Evolutionary conservation across 2,888 invertebrate genomes (phyloP).

Genomic region (Cacoxenus indagator): DNA sequence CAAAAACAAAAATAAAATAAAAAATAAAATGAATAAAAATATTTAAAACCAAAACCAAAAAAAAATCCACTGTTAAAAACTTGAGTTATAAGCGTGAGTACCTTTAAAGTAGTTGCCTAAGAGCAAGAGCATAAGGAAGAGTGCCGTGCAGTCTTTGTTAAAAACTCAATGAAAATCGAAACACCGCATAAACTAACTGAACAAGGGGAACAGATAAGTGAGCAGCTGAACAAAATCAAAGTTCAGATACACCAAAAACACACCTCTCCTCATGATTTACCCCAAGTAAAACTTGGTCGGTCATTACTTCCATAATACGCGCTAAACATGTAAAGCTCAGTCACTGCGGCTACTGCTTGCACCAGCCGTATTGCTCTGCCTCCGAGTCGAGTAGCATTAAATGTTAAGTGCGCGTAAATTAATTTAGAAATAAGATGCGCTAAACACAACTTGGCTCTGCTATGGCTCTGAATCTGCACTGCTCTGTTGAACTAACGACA

Average conservation of each 20-base stretch:
- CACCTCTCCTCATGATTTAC: too few species aligned
- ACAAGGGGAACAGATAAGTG: neutral
- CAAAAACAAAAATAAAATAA: neutral
- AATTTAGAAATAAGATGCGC: constrained; percentile 40
- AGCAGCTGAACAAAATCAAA: neutral
- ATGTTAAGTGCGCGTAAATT: constrained; percentile 56
- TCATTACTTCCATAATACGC: neutral
- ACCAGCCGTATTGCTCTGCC: too few species aligned
- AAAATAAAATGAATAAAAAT: too few species aligned
- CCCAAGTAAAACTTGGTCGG: neutral
- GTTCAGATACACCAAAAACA: neutral
- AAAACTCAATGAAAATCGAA: neutral
- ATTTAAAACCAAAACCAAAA: too few species aligned
- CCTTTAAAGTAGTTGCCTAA: neutral
- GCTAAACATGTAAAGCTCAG: neutral
- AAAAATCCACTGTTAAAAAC: too few species aligned
- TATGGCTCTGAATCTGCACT: neutral
- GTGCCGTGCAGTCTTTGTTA: neutral
- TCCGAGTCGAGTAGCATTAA: constrained; percentile 11
- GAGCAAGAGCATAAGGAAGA: neutral
- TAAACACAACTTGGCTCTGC: neutral
- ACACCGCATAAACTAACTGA: neutral
- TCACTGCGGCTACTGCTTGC: too few species aligned
- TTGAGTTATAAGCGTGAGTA: neutral
- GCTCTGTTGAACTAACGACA: neutral